A percentile compares a stretch with the other conserved stretches of the same genome.
Evolutionary conservation across 2,888 invertebrate genomes (phyloP).

Genomic region (Vandiemenella viatica): DNA sequence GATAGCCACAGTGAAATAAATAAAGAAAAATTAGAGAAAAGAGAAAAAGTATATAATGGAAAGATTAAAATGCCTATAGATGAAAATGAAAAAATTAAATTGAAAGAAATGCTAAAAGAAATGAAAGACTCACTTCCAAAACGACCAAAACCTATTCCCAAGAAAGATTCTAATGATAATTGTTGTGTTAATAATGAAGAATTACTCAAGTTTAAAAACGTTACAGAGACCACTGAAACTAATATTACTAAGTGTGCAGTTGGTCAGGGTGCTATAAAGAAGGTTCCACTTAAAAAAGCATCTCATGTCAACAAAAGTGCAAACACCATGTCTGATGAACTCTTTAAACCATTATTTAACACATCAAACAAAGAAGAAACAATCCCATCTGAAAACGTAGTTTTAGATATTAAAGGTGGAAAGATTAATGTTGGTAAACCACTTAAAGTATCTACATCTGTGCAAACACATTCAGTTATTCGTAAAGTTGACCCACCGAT

Average conservation of each 20-base stretch:
- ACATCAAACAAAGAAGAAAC: too few species aligned
- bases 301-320: too few species aligned
- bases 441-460: slow-evolving; percentile 39
- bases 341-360: too few species aligned
- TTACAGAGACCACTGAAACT: not conserved
- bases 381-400: too few species aligned
- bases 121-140: slow-evolving; percentile 61
- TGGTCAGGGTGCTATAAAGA: not conserved
- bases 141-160: slow-evolving; percentile 23
- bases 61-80: slow-evolving; percentile 12
- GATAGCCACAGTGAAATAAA: slow-evolving; percentile 3
- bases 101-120: slow-evolving; percentile 58
- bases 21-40: slow-evolving; percentile 4
- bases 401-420: slow-evolving; percentile 30
- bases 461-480: slow-evolving; percentile 38
- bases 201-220: not conserved
- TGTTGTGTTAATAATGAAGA: too few species aligned
- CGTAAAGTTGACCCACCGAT: slow-evolving; percentile 27
- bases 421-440: slow-evolving; percentile 26
- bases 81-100: slow-evolving; percentile 22
- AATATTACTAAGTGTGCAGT: not conserved
- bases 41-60: not conserved
- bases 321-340: too few species aligned
- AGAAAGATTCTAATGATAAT: too few species aligned
- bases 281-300: too few species aligned